These are phyloP conservation scores for Andrena dorsata DNA, from an alignment of 2,888 invertebrate species.

Conservation along the genomic window DNA sequence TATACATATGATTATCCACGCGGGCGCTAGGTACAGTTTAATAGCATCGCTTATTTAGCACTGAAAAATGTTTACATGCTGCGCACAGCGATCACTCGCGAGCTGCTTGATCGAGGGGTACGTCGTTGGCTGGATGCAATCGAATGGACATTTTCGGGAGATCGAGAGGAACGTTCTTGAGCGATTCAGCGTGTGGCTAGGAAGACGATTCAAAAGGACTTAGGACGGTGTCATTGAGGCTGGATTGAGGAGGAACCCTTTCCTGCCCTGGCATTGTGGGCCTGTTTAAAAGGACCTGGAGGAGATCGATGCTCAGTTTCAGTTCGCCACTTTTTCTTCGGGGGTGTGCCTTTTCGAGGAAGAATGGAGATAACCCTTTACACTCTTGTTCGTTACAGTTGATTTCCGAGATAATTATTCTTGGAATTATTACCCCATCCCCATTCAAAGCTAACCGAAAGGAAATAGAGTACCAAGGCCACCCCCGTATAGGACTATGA, in stretches of 20 bases:
- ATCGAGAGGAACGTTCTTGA: background rate
- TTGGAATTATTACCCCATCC: too few species aligned
- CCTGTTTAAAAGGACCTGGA: slow-evolving; percentile 52
- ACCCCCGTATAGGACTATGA: too few species aligned
- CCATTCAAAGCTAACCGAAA: too few species aligned
- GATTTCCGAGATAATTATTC: too few species aligned
- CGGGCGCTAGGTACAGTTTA: background rate
- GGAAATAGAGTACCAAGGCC: too few species aligned
- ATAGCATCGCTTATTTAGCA: slow-evolving; percentile 3
- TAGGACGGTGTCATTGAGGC: slow-evolving; percentile 41
- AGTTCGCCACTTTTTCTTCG: slow-evolving; percentile 25
- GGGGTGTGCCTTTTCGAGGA: background rate
- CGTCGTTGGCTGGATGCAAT: too few species aligned
- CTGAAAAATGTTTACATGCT: slow-evolving; percentile 27
- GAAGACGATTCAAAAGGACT: slow-evolving; percentile 26
- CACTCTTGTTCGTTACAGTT: too few species aligned
- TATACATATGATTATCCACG: slow-evolving; percentile 40
- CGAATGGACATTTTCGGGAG: too few species aligned
- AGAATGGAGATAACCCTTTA: background rate
- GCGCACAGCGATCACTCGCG: background rate
- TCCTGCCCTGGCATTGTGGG: slow-evolving; percentile 23
- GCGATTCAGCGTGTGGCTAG: background rate
- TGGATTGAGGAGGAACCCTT: slow-evolving; percentile 49
- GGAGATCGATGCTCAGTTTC: slow-evolving; percentile 52
- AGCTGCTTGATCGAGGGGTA: too few species aligned